phyloP scores from a whole-genome alignment of 2,113 vertebrate genomes.

The Ahaetulla prasina region DNA sequence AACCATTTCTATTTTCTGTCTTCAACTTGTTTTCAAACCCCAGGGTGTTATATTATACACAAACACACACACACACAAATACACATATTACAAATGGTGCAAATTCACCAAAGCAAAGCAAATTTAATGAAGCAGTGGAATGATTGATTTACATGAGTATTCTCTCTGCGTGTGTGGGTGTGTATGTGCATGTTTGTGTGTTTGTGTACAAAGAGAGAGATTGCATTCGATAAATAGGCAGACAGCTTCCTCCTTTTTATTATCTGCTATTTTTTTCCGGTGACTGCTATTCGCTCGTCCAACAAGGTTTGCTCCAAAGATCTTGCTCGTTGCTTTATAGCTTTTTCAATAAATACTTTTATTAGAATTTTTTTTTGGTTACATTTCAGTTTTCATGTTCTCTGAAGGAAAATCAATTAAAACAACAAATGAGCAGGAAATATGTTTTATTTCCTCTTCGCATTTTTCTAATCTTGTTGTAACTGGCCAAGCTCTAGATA shows the following conservation, averaged over 20 bases:
- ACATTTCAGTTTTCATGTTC: background rate
- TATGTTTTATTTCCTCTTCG: background rate
- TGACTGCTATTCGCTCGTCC: constrained; percentile 15
- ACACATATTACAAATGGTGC: background rate
- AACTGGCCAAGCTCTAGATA: background rate
- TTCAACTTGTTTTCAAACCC: background rate
- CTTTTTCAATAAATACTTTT: constrained; percentile 10
- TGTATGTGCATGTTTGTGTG: background rate
- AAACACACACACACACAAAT: no score
- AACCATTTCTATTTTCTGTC: constrained; percentile 13
- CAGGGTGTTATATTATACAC: constrained; percentile 26
- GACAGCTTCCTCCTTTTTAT: background rate
- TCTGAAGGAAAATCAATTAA: constrained; percentile 19
- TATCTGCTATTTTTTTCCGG: background rate
- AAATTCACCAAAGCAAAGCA: constrained; percentile 34
- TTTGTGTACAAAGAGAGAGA: background rate
- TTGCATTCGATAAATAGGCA: background rate
- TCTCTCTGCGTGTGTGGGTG: background rate
- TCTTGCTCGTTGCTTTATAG: constrained; percentile 14
- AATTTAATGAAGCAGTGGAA: constrained; percentile 20
- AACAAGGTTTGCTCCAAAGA: constrained; percentile 12
- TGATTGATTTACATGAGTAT: constrained; percentile 26
- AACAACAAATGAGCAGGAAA: constrained; percentile 3
- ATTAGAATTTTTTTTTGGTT: constrained; percentile 25
- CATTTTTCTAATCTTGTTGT: background rate